phyloP scores from a whole-genome alignment of 2,888 invertebrate species.

The Limenitis camilla region DNA sequence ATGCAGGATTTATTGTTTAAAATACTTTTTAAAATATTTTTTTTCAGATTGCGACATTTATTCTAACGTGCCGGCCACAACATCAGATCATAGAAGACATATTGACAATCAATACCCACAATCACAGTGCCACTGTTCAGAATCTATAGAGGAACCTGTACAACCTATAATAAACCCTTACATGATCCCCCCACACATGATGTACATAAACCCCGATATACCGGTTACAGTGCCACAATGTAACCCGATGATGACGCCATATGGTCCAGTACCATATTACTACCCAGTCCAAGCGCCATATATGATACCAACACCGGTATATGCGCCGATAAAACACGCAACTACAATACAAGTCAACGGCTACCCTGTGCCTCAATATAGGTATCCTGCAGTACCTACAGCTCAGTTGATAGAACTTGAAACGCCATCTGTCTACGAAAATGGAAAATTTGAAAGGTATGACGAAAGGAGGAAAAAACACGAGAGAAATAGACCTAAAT shows the following conservation, averaged over 20 bases:
- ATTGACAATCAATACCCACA: conserved; percentile 36
- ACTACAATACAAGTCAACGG: conserved; percentile 65
- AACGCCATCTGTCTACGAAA: conserved; percentile 55
- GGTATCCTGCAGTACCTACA: conserved; percentile 76
- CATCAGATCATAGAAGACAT: conserved; percentile 34
- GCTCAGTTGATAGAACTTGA: conserved; percentile 81
- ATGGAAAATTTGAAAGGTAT: conserved; percentile 49
- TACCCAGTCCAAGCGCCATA: conserved; percentile 65
- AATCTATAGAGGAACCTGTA: conserved; percentile 39
- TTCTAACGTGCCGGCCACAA: conserved; percentile 51
- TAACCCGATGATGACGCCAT: conserved; percentile 51
- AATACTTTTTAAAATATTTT: neutral
- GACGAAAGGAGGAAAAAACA: conserved; percentile 48
- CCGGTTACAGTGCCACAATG: conserved; percentile 38
- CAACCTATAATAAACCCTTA: conserved; percentile 37
- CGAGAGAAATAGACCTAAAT: conserved; percentile 52
- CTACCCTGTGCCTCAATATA: conserved; percentile 52
- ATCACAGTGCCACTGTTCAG: conserved; percentile 37
- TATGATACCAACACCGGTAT: conserved; percentile 63
- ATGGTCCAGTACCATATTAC: conserved; percentile 57
- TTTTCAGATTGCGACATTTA: conserved; percentile 57
- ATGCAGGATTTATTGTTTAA: neutral
- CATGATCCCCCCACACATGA: conserved; percentile 39
- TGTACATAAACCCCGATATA: conserved; percentile 44
- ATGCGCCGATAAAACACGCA: conserved; percentile 63